phyloP scores from a whole-genome alignment of 2,888 invertebrate genomes.

The Dasysyrphus albostriatus region DNA sequence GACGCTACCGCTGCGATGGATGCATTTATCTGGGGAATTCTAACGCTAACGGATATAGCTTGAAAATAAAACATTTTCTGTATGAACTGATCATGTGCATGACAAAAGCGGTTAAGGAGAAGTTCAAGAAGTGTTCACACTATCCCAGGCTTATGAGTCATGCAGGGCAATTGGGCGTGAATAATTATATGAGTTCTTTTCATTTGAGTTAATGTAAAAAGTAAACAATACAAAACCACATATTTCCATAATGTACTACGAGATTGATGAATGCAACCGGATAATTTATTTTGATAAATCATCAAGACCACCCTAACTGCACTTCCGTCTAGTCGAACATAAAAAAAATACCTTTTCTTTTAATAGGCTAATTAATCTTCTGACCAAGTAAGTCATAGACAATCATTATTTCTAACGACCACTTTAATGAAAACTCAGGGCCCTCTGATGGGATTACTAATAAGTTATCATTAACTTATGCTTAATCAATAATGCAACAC shows the following conservation, averaged over 20 bases:
- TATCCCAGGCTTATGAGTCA: too few species aligned
- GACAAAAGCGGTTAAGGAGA: too few species aligned
- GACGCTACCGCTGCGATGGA: too few species aligned
- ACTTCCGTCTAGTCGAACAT: neutral
- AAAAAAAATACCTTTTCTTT: neutral
- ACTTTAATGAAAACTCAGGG: constrained; percentile 35
- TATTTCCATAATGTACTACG: neutral
- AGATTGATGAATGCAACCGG: constrained; percentile 19
- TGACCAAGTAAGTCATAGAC: constrained; percentile 44
- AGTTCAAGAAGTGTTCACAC: too few species aligned
- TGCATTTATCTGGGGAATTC: too few species aligned
- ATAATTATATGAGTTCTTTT: too few species aligned
- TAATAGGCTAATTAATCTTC: constrained; percentile 53
- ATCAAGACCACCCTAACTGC: constrained; percentile 50
- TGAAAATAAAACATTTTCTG: too few species aligned
- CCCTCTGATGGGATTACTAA: constrained; percentile 48
- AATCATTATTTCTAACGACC: constrained; percentile 62
- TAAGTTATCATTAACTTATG: constrained; percentile 67
- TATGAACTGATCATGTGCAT: too few species aligned
- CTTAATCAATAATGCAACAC: constrained; percentile 62
- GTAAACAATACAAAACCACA: too few species aligned
- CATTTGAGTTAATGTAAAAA: too few species aligned
- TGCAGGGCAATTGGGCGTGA: too few species aligned
- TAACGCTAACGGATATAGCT: too few species aligned
- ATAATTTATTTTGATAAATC: constrained; percentile 44